Base-by-base conservation (phyloP, 1,140 invertebrate genomes). In the Drosophila trapezifrons region DNA sequence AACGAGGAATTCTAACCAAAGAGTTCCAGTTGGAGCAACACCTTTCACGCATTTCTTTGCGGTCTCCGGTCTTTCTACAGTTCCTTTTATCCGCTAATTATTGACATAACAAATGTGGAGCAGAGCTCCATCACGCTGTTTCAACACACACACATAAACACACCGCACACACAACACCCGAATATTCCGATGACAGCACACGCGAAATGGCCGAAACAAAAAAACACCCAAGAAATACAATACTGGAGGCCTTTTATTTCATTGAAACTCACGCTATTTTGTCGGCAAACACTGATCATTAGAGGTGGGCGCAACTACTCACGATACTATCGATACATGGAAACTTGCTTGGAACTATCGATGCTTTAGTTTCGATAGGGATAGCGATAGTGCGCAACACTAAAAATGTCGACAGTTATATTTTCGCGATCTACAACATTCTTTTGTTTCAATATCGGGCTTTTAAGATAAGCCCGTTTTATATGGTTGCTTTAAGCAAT, bases 71-170 rank as follows among this genome's bases (percentile, higher is more conserved):
- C 38, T 59, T 27, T 59, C 3, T 64, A 79, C 67, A 4, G 18
- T 59, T 60, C 67, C 69, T 71, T 74, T 73, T 60, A n/a, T 51
- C 59, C 79, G 84, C 82, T 87, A 89, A 87, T 87, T 87, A 87
- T 87, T 87, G 83, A 87, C 83, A 87, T 87, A 87, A 87, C 83
- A 87, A 86, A 89, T 80, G 79, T 52, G 80, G 66, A 40, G 63
- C 46, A 38, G 22, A 57, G 54, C 54, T 35, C n/a, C 47, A 22
- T 29, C 58, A 42, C 6, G 17, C n/a, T 59, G 15, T 47, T 32
- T 20, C 4, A 22, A 17, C 57, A 25, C 43, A 62, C 3, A 35
- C 22, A 67, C 35, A 46, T 4, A 29, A 25, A 22, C 18, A 49
- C 29, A 32, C 42, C 17, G 27, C 27, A 43, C 40, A 45, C 42